Evolutionary conservation across 2,113 vertebrate species (phyloP), one percentile per base, ranked within the genome.

Genomic region (Chloebia gouldiae): DNA sequence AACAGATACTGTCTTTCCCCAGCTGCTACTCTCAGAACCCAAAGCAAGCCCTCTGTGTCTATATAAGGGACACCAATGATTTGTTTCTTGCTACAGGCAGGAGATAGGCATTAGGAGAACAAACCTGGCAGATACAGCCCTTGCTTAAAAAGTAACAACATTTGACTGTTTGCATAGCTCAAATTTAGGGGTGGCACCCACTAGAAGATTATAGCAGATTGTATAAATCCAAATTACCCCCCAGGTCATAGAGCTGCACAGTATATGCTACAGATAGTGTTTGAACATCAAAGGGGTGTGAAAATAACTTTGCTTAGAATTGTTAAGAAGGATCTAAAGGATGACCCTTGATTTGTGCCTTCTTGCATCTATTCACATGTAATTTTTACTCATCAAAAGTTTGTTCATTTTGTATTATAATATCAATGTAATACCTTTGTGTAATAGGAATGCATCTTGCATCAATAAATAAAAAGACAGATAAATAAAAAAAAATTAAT

Each of bases 21-120:
- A 75, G 1, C 15, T 63, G 15, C 19, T 81, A 33, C 18, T 81
- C 39, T 87, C 47, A 64, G 57, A 92, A 70, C 13, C 4, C 37
- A 65, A 49, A 82, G 33, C n/a, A 42, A 40, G 30, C 16, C 21
- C 10, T 81, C 51, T 63, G 21, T 22, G 5, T 20, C 47, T 86
- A 2, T 3, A 1, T 28, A 24, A 69, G 53, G 78, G 25, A 40
- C 63, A 57, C 37, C 10, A n/a, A 15, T 0, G 0, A 11, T 53
- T 51, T 73, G 10, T 57, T 78, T 77, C 72, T 81, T 56, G 23
- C 23, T 70, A 9, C 47, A 56, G 51, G 17, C 6, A 59, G 20
- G 10, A 14, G 6, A 9, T 24, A 78, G 39, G 35, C 30, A 11
- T 14, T 66, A 33, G 33, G 57, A 68, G 35, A 51, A 47, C 42